Evolutionary conservation across 2,113 vertebrate genomes (phyloP).

Genomic region (Glaucomys volans): DNA sequence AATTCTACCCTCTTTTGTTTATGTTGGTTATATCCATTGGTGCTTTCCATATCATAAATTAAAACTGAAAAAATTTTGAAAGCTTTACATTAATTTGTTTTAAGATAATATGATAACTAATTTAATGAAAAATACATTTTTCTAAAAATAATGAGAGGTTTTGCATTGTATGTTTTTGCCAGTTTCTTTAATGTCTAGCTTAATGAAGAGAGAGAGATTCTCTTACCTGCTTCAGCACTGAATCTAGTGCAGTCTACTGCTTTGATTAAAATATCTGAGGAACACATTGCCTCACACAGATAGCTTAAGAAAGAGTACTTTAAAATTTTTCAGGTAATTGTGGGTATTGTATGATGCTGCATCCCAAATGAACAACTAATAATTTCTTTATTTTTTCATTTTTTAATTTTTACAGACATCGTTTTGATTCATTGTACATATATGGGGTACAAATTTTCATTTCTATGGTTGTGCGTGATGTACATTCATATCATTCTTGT

Average conservation of each 20-base stretch:
- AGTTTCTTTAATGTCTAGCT: not conserved
- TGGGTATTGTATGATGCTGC: not conserved
- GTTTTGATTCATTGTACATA: too few species aligned
- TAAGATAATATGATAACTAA: not conserved
- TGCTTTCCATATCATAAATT: not conserved
- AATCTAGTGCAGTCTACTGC: not conserved
- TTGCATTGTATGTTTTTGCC: not conserved
- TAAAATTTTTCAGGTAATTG: not conserved
- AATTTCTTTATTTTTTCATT: too few species aligned
- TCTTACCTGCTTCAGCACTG: not conserved
- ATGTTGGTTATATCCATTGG: not conserved
- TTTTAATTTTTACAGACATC: too few species aligned
- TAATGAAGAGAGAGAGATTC: not conserved
- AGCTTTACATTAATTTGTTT: not conserved
- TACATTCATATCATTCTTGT: too few species aligned
- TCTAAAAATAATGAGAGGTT: not conserved
- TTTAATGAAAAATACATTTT: constrained; percentile 33
- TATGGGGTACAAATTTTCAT: too few species aligned
- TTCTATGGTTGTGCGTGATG: too few species aligned
- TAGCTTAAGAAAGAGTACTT: not conserved
- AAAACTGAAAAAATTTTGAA: not conserved
- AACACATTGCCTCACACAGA: not conserved
- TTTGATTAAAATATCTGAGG: not conserved
- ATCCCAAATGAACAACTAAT: not conserved
- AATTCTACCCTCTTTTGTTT: not conserved